These are phyloP conservation scores for Steatornis caripensis DNA, from an alignment of 2,113 vertebrate genomes.

Conservation along the genomic window DNA sequence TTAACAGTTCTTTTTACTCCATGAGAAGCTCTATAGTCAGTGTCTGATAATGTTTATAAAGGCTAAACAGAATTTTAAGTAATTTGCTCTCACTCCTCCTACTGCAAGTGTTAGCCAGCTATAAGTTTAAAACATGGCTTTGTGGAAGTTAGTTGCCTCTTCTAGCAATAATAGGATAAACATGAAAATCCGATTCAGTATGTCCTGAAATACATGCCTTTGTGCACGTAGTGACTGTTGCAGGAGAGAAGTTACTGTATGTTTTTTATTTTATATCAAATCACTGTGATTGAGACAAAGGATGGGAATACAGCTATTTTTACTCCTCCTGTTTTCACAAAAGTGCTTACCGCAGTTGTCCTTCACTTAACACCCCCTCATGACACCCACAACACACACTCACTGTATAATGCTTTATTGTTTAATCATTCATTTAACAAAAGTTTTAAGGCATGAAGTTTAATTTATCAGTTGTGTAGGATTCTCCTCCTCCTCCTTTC, in stretches of 20 bases:
- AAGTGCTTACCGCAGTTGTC: background rate
- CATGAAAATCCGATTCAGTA: background rate
- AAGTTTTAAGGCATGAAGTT: conserved; percentile 7
- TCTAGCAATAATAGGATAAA: background rate
- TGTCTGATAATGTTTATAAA: background rate
- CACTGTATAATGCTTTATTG: background rate
- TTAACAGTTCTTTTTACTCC: background rate
- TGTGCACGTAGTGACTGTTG: background rate
- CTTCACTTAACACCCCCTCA: background rate
- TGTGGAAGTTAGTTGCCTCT: background rate
- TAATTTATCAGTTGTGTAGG: background rate
- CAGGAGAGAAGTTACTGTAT: background rate
- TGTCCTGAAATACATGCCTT: background rate
- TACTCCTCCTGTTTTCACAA: background rate
- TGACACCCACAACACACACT: background rate
- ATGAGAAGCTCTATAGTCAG: background rate
- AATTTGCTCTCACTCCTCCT: background rate
- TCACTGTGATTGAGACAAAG: background rate
- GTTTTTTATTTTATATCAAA: background rate
- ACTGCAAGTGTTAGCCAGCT: background rate
- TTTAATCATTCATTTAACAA: conserved; percentile 14
- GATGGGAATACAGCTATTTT: background rate
- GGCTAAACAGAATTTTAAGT: background rate
- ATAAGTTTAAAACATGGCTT: background rate
- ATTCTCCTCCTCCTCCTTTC: background rate